Evolutionary conservation across 2,797 vertebrate genomes (phyloP), one percentile per base, ranked within the genome.

Genomic region (Pteronotus mesoamericanus): DNA sequence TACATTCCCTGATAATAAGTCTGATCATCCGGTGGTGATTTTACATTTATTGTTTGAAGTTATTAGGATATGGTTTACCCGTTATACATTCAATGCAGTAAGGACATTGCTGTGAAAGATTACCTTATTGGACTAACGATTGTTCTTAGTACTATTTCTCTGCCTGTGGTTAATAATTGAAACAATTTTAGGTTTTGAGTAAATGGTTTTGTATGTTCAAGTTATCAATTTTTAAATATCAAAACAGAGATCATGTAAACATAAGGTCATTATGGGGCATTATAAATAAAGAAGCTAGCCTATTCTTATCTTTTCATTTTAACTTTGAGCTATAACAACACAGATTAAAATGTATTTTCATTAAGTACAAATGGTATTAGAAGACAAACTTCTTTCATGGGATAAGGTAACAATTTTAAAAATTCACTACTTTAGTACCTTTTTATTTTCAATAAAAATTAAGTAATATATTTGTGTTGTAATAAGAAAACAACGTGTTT

Each of bases 1-100:
- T 95, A 55, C 32, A 84, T 91, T 84, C 42, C 48, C 10, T 84
- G 42, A 86, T 82, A 93, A 93, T 96, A 84, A 94, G 51, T 80
- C 64, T 87, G 64, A 87, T 83, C 4, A 0, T 92, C 51, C 0
- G 0, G 64, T 80, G 37, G 71, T 64, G 53, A 69, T 78, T 95
- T 78, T 78, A 90, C 24, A 42, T 64, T 86, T 85, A 53, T 46
- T 92, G 37, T 88, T 72, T 96, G 90, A 94, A 86, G 44, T 94
- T 48, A 29, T 55, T 61, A 74, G n/a, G 15, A 57, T 92, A 53
- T 77, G 48, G 22, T 86, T 88, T 48, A 34, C 37, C 19, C 16
- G 10, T 61, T 74, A 77, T 26, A 55, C 68, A 82, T 61, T 69
- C 51, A 37, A 72, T 24, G 48, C 3, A 44, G 3, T 72, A 42